Conservation (phyloP, 2,113 vertebrate genomes). For the Cnemophilus loriae region DNA sequence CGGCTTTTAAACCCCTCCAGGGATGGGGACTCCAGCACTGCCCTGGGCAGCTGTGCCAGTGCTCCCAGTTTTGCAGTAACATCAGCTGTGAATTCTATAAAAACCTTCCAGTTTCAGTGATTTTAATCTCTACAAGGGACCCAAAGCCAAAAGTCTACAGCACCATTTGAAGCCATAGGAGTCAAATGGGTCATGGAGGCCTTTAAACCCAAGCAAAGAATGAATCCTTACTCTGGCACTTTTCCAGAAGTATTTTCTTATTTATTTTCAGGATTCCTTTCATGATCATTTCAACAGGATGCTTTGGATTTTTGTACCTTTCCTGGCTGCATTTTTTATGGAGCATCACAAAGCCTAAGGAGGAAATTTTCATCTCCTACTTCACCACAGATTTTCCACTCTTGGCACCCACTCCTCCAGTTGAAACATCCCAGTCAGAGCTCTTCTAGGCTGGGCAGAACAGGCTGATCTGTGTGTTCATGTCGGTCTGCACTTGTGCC, state of each 20-base stretch:
- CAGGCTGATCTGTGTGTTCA: neutral
- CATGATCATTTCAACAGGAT: neutral
- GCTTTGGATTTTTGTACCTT: neutral
- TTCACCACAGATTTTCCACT: neutral
- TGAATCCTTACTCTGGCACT: neutral
- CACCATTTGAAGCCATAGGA: neutral
- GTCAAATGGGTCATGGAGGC: neutral
- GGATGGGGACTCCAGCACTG: neutral
- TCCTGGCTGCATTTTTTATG: neutral
- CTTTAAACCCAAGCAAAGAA: neutral
- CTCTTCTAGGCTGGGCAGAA: neutral
- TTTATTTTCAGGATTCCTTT: neutral
- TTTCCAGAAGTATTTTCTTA: neutral
- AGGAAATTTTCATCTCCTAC: neutral
- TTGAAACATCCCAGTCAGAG: neutral
- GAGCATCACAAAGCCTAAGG: neutral
- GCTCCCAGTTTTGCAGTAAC: neutral
- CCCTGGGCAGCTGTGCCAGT: neutral
- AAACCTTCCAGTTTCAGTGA: neutral
- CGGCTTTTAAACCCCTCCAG: fast-evolving
- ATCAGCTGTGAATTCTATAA: neutral
- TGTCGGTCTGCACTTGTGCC: neutral
- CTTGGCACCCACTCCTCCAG: neutral
- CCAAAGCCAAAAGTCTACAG: neutral
- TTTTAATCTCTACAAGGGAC: neutral